Percentiles rank a stretch among this genome's conserved stretches.
These are phyloP conservation scores for Diprion similis DNA, from an alignment of 1,140 invertebrate species.

Conservation along the genomic window DNA sequence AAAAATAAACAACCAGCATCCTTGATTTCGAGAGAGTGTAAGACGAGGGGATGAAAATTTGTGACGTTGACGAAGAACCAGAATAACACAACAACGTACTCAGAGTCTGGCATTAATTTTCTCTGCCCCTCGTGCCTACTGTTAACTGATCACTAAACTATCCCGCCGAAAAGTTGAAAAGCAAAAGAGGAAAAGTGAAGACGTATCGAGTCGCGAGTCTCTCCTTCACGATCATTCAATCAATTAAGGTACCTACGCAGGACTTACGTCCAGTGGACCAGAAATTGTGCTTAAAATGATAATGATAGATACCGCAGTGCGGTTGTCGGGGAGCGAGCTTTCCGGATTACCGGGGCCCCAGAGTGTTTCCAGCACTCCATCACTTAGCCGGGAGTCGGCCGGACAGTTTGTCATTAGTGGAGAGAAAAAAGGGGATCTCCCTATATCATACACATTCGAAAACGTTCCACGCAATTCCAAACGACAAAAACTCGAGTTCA, in stretches of 20 bases:
- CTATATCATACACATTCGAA: too few species aligned
- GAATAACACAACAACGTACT: too few species aligned
- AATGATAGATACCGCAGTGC: conserved; percentile 27
- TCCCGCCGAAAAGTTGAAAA: too few species aligned
- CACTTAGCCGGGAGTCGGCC: conserved; percentile 43
- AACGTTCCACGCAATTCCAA: neutral
- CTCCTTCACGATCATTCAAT: neutral
- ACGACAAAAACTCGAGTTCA: too few species aligned
- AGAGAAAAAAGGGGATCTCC: neutral
- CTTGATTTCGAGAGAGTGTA: too few species aligned
- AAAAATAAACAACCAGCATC: too few species aligned
- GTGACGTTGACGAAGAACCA: too few species aligned
- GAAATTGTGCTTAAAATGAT: conserved; percentile 30
- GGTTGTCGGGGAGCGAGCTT: neutral
- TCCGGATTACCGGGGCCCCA: neutral
- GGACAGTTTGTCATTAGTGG: conserved; percentile 30
- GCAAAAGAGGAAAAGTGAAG: neutral
- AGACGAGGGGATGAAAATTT: too few species aligned
- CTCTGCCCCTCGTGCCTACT: too few species aligned
- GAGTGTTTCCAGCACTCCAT: conserved; percentile 35
- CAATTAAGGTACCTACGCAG: conserved; percentile 5
- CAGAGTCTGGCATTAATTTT: too few species aligned
- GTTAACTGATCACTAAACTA: too few species aligned
- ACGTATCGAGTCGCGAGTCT: neutral
- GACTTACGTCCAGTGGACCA: neutral